Conservation (phyloP, 2,113 vertebrate species). For the Paracanthobrama guichenoti region DNA sequence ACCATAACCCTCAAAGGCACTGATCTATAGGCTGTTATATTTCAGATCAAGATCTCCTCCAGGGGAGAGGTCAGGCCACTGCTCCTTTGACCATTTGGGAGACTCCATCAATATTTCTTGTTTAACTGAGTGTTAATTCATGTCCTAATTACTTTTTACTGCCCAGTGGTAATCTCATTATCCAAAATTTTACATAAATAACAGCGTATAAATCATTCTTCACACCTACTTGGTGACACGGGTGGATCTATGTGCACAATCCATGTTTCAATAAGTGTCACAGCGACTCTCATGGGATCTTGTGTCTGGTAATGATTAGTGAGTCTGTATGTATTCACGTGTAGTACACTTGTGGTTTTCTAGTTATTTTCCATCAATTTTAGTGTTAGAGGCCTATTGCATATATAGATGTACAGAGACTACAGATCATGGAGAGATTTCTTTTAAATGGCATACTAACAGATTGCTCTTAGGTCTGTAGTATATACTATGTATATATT, state of each 20-base stretch:
- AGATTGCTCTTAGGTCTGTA: background rate
- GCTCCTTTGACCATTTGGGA: constrained; percentile 1
- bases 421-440: background rate
- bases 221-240: background rate
- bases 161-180: constrained; percentile 19
- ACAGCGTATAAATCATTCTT: constrained; percentile 15
- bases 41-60: background rate
- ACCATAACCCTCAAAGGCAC: constrained; percentile 4
- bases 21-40: constrained; percentile 17
- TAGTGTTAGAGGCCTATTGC: background rate
- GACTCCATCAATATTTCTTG: constrained; percentile 25
- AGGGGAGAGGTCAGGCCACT: constrained; percentile 35
- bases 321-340: constrained; percentile 7
- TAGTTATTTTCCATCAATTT: background rate
- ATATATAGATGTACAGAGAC: background rate
- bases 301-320: constrained; percentile 35
- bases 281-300: background rate
- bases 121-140: constrained; percentile 35
- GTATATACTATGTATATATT: background rate
- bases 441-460: background rate
- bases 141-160: constrained; percentile 44
- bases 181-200: constrained; percentile 20
- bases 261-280: constrained; percentile 16
- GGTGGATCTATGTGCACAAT: constrained; percentile 22
- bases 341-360: background rate